Base-by-base conservation (phyloP, 1,140 invertebrate species). In the Drosophila burlai region DNA sequence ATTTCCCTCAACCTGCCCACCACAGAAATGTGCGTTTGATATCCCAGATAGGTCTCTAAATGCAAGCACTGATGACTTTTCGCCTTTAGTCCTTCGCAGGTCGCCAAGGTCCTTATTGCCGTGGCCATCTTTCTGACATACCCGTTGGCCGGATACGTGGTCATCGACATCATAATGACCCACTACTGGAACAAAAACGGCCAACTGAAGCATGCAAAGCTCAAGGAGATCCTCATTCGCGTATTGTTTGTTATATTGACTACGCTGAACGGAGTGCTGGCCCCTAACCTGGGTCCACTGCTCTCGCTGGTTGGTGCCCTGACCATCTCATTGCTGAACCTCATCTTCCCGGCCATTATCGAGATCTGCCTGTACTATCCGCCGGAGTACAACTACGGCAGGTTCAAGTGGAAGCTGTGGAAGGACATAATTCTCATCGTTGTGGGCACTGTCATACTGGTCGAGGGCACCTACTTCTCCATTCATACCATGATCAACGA, bases 201-300 rank as follows among this genome's bases (percentile, higher is more conserved):
- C 0, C 26, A 75, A 0, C 45, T 60, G 1, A 68, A 57, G 18
- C 15, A 71, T 34, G 57, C 82, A 0, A 38, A 46, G 9, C 2
- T 36, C 2, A 31, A 78, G 13, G 83, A 85, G 38, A 49, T 52
- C 9, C 15, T 65, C 7, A 0, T 75, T 0, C 79, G 82, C 1
- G 4, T 57, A 0, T 0, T 4, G 0, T 75, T 58, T n/a, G 46
- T 85, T 0, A 0, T 82, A 2, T 0, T 79, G 2, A 18, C 5
- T 10, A 76, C 75, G 1, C 2, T 68, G 2, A 86, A 67, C 54
- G 82, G 43, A 4, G 55, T 85, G 9, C 24, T 80, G 6, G 65
- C 52, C 1, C 82, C 82, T 5, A 79, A 85, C 69, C 42, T 85
- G 40, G 83, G 83, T 18, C 82, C 83, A 1, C 26, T 85, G 2